Base-by-base conservation (phyloP, 2,797 vertebrate genomes). In the Melanotaenia maccullochi region DNA sequence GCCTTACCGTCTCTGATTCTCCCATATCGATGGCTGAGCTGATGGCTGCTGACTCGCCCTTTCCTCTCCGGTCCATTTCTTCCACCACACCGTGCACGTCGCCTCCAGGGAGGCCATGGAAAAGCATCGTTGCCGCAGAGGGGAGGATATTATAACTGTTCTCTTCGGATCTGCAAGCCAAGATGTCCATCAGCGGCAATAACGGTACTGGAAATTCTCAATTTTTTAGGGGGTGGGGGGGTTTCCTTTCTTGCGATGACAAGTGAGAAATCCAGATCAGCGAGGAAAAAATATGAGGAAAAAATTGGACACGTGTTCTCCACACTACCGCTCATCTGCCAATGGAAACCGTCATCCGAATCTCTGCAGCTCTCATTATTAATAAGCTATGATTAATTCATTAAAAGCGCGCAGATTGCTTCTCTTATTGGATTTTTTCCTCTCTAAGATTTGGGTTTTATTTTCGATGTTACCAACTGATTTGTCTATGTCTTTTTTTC, bases 21-120 rank as follows among this genome's bases (percentile, higher is more conserved):
- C 97, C 98, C 94, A 98, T 97, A 92, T 98, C 97, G 93, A 99
- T 99, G 87, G 96, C 96, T 73, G 98, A 99, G 94, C 97, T 98
- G 96, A 99, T 98, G 90, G 96, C 96, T 56, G 96, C 94, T 75
- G 96, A 96, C 91, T 99, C 97, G 91, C 92, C 96, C 93, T 99
- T 99, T 82, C 90, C 95, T 93, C 97, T 95, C 82, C 97, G 96
- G 93, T 99, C 97, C 96, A 99, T 96, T 87, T 99, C 97, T 87
- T 99, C 98, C 95, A 98, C 97, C 93, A 99, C 96, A 80, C 97
- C 96, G 91, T 97, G 97, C 94, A 97, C 96, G 92, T 99, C 97
- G 91, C 96, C 96, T 93, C 96, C 97, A 79, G 97, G 95, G 93
- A 99, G 93, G 90, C 98, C 97, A 92, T 99, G 98, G 96, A 99